Evolutionary conservation across 2,113 vertebrate genomes (phyloP), one percentile per base, ranked within the genome.

Genomic region (Spea bombifrons): DNA sequence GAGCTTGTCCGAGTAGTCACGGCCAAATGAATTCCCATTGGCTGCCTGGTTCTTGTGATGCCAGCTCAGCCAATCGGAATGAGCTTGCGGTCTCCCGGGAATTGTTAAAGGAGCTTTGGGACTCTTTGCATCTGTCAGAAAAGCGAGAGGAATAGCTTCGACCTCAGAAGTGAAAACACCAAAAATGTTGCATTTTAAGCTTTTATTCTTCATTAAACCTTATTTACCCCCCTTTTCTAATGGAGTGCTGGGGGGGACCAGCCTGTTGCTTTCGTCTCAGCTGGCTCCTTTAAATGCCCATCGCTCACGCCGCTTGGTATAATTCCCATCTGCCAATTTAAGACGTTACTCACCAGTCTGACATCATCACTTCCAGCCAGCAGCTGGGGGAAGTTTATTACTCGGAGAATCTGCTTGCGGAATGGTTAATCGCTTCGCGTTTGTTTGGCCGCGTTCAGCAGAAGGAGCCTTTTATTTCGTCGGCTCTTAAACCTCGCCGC

Each of bases 401-500:
- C 73, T 75, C 46, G 66, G 66, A 81, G 16, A 78, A 63, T 69
- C 74, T 76, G 4, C 67, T 78, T 7, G 46, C 13, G 53, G 63
- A 83, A 78, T 81, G 68, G 47, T 68, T 84, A 76, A 68, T 85
- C 66, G 57, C 82, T 52, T 13, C 75, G 48, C 43, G 47, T 9
- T 73, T 67, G 49, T 73, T 71, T 49, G 70, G 61, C 52, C 7
- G n/a, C 66, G 48, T 83, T 16, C 65, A 71, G n/a, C 49, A 80
- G 50, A 73, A 72, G 30, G 72, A 78, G 59, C 16, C 83, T 47
- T 53, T 78, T 30, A 81, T 84, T 61, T 55, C 78, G 16, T 75
- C 75, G 82, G 79, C 55, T 7, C 55, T 84, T 86, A 86, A 85
- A 84, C 84, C 77, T 81, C 69, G 78, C 76, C 75, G 84, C 0